Evolutionary conservation across 2,113 vertebrate species (phyloP).

Genomic region (Alosa alosa): DNA sequence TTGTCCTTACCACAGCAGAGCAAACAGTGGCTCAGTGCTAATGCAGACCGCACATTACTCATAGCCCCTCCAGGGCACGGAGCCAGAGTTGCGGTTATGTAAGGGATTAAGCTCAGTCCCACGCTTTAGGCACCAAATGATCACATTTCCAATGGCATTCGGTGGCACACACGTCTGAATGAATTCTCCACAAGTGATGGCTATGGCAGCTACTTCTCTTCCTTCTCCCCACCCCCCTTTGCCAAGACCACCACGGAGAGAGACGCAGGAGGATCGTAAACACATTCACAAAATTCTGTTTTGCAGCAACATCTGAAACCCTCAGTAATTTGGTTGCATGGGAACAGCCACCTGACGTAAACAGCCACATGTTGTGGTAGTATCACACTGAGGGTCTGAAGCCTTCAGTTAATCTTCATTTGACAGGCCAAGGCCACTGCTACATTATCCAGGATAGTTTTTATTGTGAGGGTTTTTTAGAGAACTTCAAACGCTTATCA

Average conservation of each 20-base stretch:
- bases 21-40: not conserved
- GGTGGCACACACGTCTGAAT: not conserved
- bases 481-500: not conserved
- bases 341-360: not conserved
- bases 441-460: not conserved
- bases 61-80: not conserved
- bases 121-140: not conserved
- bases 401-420: not conserved
- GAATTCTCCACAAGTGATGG: not conserved
- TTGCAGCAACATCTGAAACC: constrained; percentile 5
- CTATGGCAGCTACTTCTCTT: not conserved
- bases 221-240: not conserved
- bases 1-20: not conserved
- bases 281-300: constrained; percentile 15
- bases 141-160: constrained; percentile 10
- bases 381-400: not conserved
- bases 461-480: not conserved
- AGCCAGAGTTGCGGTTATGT: not conserved
- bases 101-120: not conserved
- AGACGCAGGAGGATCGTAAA: not conserved
- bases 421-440: not conserved
- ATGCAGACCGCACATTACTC: not conserved
- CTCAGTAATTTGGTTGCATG: not conserved
- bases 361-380: not conserved
- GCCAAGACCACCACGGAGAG: not conserved